Base-by-base conservation (phyloP, 2,113 vertebrate species). In the Oryctolagus cuniculus region DNA sequence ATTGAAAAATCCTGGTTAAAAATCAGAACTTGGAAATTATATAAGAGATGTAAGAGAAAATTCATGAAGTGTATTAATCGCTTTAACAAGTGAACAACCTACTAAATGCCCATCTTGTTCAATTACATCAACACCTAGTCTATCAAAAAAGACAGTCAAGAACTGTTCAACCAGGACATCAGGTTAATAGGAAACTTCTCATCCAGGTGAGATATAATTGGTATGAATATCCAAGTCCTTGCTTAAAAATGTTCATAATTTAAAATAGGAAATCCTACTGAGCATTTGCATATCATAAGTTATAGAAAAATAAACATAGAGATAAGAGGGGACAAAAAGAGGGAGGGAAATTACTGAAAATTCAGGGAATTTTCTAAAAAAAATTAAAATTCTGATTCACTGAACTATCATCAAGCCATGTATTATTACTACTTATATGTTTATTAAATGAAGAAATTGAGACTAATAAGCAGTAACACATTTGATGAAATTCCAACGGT, bases 1-100 rank as follows among this genome's bases (percentile, higher is more conserved):
- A 90, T 64, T 89, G 24, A 66, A 34, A 89, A 90, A 83, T 61
- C 8, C 19, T 81, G 21, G 7, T 85, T 88, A 85, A 0, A 95
- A 91, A 87, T 0, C 6, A 63, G 53, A 95, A 74, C 4, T 31
- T 67, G 27, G 2, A 72, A 61, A 70, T 86, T 63, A 49, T 2
- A 19, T 77, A 53, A 29, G 24, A 90, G 24, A 38, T 27, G 61
- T 31, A 55, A 25, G 53, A 90, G 89, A 74, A 3, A 87, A 83
- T 49, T 75, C 16, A 51, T 51, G 7, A 81, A 72, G 10, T 38
- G 74, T 1, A 34, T 58, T n/a, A 73, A 66, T 16, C 63, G 6
- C 6, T 66, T 78, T 67, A 31, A 19, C 25, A 88, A 51, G 21
- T 92, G 27, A 12, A 63, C 6, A 83, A 91, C 64, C 13, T n/a